A percentile compares a stretch with the other conserved stretches of the same genome.
Conservation (phyloP, 2,888 invertebrate species). For the Dastarcus helophoroides region DNA sequence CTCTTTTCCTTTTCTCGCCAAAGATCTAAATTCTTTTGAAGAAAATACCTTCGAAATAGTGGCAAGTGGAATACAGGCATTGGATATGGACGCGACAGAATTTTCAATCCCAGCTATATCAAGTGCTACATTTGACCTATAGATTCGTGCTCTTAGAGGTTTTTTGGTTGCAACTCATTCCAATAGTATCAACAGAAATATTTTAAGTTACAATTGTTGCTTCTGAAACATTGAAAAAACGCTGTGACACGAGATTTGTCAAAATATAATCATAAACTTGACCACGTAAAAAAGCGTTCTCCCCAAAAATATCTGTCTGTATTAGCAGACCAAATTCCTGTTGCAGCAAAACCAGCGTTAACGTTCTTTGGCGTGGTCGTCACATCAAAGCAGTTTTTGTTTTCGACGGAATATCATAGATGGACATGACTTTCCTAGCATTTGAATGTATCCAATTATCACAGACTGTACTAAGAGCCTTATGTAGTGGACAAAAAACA, state of each 20-base stretch:
- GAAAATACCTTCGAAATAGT: no score
- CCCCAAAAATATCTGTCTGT: conserved; percentile 7
- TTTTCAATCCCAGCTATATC: no score
- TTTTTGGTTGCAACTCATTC: no score
- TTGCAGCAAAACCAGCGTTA: conserved; percentile 8
- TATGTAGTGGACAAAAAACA: conserved; percentile 27
- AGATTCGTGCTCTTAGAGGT: no score
- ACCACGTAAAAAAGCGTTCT: conserved; percentile 5
- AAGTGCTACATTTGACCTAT: no score
- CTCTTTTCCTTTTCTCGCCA: no score
- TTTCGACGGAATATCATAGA: conserved; percentile 15
- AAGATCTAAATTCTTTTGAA: no score
- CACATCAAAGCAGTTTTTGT: conserved; percentile 8
- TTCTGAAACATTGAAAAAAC: conserved; percentile 3
- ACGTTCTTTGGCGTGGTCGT: conserved; percentile 6
- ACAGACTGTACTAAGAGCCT: conserved; percentile 20
- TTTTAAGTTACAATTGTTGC: no score
- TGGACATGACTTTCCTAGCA: conserved; percentile 21
- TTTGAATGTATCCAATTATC: conserved; percentile 24
- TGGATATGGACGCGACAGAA: no score
- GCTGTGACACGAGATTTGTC: conserved; percentile 2
- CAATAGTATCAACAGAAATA: no score
- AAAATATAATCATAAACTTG: conserved; percentile 7
- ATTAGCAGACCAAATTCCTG: conserved; percentile 8
- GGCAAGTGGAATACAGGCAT: no score